Base-by-base conservation (phyloP, 2,113 vertebrate genomes). In the Saguinus midas region DNA sequence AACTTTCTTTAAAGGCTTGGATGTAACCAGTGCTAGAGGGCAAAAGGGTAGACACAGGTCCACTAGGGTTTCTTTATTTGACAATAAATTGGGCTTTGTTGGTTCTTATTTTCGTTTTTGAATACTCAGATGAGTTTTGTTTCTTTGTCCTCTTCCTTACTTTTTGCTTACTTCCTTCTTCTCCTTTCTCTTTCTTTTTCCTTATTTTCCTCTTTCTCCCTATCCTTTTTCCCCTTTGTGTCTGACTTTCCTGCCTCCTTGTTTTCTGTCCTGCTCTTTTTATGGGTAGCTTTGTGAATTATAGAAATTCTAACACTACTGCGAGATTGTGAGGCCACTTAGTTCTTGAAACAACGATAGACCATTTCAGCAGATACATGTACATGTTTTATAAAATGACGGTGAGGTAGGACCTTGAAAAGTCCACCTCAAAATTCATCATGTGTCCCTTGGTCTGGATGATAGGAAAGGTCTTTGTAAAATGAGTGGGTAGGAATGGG, bases 1-100 rank as follows among this genome's bases (percentile, higher is more conserved):
- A 83, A 89, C 93, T 97, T 85, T 81, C 78, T 85, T 87, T 40
- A 64, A 73, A 95, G 90, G 61, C 68, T 64, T 88, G 27, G 45
- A 61, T 58, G 3, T 50, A 68, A 2, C 27, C 50, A 73, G 35
- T 70, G 58, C 37, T 48, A 3, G 61, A 21, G 66, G 83, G 37
- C 29, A n/a, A 73, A 43, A 64, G 73, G 20, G 12, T 4, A 21
- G 78, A 18, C 27, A 70, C 35, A 14, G 85, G 87, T 27, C 87
- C 82, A 17, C 73, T 32, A 43, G 57, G 16, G 1, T 55, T 70
- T 79, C 91, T 82, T 91, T 73, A 73, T 73, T 86, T 91, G 88
- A 48, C 7, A 84, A n/a, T 25, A 58, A 58, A 73, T 40, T 50
- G 17, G 32, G 25, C 40, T 91, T 80, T 17, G 3, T 95, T 83